Evolutionary conservation across 92 coral and sea anemone species (phyloP).

Genomic region (Montipora capitata): DNA sequence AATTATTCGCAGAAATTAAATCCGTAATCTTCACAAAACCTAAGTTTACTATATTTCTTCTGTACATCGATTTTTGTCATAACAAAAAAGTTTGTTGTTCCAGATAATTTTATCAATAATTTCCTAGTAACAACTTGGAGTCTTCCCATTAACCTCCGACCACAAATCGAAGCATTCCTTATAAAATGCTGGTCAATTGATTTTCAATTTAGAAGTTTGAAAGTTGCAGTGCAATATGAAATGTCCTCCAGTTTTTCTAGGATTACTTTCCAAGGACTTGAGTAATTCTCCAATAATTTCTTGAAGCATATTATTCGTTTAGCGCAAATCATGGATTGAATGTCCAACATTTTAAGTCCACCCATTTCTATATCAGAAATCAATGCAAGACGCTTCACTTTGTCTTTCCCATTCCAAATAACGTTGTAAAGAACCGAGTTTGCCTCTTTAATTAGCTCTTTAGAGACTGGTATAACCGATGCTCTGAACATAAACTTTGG

Average conservation of each 20-base stretch:
- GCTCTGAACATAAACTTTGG: too few relatives aligned
- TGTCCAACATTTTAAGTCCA: too few relatives aligned
- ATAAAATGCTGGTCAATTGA: constrained; percentile 3
- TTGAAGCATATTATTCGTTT: too few relatives aligned
- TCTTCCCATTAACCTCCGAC: constrained; percentile 16
- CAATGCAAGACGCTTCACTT: too few relatives aligned
- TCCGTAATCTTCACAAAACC: constrained; percentile 1
- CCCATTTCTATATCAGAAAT: too few relatives aligned
- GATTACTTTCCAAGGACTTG: constrained; percentile 27
- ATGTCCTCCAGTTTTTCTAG: constrained; percentile 31
- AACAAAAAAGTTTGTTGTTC: background rate
- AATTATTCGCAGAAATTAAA: background rate
- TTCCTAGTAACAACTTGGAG: constrained; percentile 27
- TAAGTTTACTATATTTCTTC: background rate
- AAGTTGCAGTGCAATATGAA: constrained; percentile 13
- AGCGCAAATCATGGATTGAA: too few relatives aligned
- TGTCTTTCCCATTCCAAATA: too few relatives aligned
- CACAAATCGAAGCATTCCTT: constrained; percentile 23
- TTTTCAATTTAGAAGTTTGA: background rate
- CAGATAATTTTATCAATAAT: constrained; percentile 24
- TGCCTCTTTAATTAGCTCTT: too few relatives aligned
- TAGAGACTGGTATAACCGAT: too few relatives aligned
- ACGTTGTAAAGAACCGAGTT: background rate
- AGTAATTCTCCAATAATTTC: too few relatives aligned
- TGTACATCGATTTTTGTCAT: background rate